phyloP scores from a whole-genome alignment of 2,888 invertebrate genomes.

The Ctenicera cuprea region DNA sequence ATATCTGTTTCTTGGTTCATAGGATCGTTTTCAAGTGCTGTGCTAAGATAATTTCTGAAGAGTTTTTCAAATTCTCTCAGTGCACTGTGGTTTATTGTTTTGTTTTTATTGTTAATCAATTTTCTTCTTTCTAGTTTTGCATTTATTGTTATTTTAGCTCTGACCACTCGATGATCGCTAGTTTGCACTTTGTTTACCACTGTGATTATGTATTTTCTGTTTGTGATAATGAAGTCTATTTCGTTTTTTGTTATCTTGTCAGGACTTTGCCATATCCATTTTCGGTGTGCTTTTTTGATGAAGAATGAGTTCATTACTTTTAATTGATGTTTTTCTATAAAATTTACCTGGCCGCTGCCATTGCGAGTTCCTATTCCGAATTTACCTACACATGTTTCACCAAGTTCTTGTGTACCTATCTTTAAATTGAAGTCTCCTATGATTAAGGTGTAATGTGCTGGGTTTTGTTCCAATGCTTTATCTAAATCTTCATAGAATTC shows the following conservation, averaged over 20 bases:
- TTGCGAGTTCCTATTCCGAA: conserved; percentile 16
- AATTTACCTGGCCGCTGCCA: conserved; percentile 36
- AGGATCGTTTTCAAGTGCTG: background rate
- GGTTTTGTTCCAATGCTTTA: conserved; percentile 17
- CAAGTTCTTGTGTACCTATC: no score
- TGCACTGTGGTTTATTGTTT: background rate
- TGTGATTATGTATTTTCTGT: background rate
- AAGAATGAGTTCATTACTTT: conserved; percentile 57
- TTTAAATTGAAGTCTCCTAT: no score
- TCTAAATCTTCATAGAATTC: conserved; percentile 14
- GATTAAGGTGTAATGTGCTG: background rate
- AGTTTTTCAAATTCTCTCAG: conserved; percentile 1
- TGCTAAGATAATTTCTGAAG: background rate
- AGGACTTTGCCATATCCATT: conserved; percentile 59
- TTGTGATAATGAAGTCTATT: conserved; percentile 57
- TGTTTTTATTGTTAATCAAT: conserved; percentile 1
- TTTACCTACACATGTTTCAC: no score
- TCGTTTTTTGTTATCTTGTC: conserved; percentile 52
- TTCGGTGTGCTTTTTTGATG: conserved; percentile 51
- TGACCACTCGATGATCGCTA: conserved; percentile 6
- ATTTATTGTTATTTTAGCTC: no score
- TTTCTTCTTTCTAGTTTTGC: conserved; percentile 14
- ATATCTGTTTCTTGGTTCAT: conserved; percentile 7
- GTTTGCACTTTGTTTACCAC: conserved; percentile 12
- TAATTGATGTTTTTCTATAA: conserved; percentile 55